Percentiles rank a stretch among this genome's conserved stretches.
phyloP scores from a whole-genome alignment of 1,140 invertebrate genomes.

The Trachelipus rathkii region DNA sequence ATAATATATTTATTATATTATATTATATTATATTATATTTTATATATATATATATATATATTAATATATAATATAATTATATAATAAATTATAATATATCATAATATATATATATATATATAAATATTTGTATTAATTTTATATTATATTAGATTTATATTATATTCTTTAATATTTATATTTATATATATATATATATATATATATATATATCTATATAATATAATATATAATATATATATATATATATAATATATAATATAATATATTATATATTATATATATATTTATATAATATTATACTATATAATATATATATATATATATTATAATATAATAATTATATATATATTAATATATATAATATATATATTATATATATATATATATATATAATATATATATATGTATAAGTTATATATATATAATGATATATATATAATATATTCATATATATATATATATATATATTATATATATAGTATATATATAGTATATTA shows the following conservation, averaged over 20 bases:
- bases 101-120: no score
- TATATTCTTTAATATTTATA: no score
- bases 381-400: neutral
- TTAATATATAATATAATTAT: no score
- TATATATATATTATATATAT: neutral
- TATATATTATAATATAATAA: slow-evolving; percentile 5
- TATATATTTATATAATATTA: no score
- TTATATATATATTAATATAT: slow-evolving; percentile 5
- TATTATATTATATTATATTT: no score
- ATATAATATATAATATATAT: neutral
- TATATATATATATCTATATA: slow-evolving; percentile 1
- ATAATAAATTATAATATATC: no score
- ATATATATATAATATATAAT: neutral
- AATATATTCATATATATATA: slow-evolving; percentile 6
- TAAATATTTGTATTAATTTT: no score
- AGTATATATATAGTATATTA: neutral
- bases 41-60: no score
- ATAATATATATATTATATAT: neutral
- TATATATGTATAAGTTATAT: neutral
- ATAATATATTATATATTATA: neutral
- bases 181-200: slow-evolving; percentile 10
- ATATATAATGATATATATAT: slow-evolving; percentile 5
- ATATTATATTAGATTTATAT: no score
- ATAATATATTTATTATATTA: no score
- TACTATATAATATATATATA: neutral